phyloP scores from a whole-genome alignment of 2,113 vertebrate species.

The Reinhardtius hippoglossoides region DNA sequence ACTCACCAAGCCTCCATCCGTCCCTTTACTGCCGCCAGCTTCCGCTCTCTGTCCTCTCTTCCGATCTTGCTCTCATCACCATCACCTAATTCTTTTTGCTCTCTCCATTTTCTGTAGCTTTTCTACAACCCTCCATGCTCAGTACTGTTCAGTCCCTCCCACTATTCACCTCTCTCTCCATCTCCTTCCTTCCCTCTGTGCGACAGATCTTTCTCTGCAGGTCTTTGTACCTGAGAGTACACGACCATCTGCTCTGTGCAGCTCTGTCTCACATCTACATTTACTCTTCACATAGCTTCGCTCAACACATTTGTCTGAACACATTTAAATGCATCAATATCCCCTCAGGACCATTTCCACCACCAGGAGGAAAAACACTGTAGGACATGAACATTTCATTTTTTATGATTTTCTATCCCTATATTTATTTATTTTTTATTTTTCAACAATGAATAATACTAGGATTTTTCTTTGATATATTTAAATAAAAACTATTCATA shows the following conservation, averaged over 20 bases:
- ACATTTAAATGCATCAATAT: conserved; percentile 21
- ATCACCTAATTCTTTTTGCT: conserved; percentile 10
- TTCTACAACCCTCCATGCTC: conserved; percentile 8
- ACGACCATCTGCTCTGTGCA: conserved; percentile 63
- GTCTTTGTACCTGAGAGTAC: conserved; percentile 66
- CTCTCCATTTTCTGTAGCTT: conserved; percentile 23
- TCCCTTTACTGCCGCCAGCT: conserved; percentile 40
- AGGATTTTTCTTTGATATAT: background rate
- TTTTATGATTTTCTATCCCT: background rate
- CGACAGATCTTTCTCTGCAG: conserved; percentile 70
- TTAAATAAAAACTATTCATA: no score
- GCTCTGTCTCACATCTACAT: conserved; percentile 40
- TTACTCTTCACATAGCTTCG: background rate
- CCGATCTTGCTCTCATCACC: conserved; percentile 27
- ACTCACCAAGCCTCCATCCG: conserved; percentile 48
- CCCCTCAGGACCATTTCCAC: conserved; percentile 1
- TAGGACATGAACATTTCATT: background rate
- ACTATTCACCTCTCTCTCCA: conserved; percentile 49
- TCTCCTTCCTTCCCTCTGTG: conserved; percentile 59
- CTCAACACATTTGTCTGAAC: conserved; percentile 24
- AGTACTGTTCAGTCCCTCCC: conserved; percentile 36
- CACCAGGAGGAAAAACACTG: conserved; percentile 10
- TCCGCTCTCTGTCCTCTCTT: conserved; percentile 42
- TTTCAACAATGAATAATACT: background rate
- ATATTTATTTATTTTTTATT: no score